These are phyloP conservation scores for Tetragonula carbonaria DNA, from an alignment of 2,888 invertebrate species.

Conservation along the genomic window DNA sequence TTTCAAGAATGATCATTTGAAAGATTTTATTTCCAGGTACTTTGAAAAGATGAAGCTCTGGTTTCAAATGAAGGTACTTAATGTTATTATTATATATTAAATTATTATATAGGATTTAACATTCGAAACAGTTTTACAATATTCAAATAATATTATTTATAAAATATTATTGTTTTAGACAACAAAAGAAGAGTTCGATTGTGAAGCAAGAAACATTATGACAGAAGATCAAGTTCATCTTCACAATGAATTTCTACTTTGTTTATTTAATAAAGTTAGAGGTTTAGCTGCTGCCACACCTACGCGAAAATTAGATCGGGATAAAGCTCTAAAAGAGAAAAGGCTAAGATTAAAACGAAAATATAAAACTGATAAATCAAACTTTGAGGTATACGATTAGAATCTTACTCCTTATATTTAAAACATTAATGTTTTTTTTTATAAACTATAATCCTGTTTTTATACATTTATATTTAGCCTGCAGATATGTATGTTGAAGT, in stretches of 20 bases:
- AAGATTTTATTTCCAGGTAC: slow-evolving; percentile 84
- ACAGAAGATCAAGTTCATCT: slow-evolving; percentile 90
- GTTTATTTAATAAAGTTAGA: slow-evolving; percentile 91
- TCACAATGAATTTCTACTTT: slow-evolving; percentile 93
- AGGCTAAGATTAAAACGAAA: slow-evolving; percentile 82
- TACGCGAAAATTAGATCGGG: slow-evolving; percentile 84
- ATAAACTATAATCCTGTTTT: neutral
- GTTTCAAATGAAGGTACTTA: slow-evolving; percentile 86
- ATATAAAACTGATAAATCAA: slow-evolving; percentile 83
- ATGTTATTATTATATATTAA: neutral
- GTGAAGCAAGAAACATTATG: slow-evolving; percentile 90
- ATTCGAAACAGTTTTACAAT: slow-evolving; percentile 5
- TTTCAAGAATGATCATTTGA: neutral
- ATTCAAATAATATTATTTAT: slow-evolving; percentile 11
- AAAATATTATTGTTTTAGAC: slow-evolving; percentile 85
- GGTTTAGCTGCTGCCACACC: slow-evolving; percentile 83
- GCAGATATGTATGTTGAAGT: slow-evolving; percentile 83
- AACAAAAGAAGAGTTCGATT: slow-evolving; percentile 93
- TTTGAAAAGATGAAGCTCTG: slow-evolving; percentile 90
- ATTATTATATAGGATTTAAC: slow-evolving; percentile 17
- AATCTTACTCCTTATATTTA: neutral
- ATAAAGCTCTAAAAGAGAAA: slow-evolving; percentile 80
- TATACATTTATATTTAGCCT: slow-evolving; percentile 72
- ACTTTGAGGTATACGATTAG: slow-evolving; percentile 83
- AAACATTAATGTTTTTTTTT: neutral